These are phyloP conservation scores for Crenichthys baileyi DNA, from an alignment of 2,797 vertebrate genomes.

Conservation along the genomic window DNA sequence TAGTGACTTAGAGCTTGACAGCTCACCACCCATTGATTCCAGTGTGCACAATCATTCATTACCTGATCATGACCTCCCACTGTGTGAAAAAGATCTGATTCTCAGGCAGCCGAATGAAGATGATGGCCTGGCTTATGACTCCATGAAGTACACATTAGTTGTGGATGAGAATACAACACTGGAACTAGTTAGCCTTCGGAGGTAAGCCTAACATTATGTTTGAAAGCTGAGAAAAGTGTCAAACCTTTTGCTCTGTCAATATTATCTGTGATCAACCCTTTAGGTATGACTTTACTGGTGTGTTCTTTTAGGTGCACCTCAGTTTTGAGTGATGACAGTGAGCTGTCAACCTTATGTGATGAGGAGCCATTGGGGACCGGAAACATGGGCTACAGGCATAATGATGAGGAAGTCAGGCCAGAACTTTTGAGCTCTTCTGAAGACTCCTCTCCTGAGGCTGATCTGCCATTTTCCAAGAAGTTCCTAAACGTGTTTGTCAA, in stretches of 20 bases:
- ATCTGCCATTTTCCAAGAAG: constrained; percentile 98
- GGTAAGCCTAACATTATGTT: constrained; percentile 57
- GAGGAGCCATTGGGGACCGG: constrained; percentile 77
- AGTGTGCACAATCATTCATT: constrained; percentile 74
- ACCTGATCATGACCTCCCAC: constrained; percentile 66
- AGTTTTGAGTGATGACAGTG: constrained; percentile 90
- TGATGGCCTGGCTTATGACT: constrained; percentile 92
- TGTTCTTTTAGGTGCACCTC: constrained; percentile 84
- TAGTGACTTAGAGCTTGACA: constrained; percentile 79
- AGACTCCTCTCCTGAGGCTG: constrained; percentile 94
- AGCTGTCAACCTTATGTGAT: constrained; percentile 86
- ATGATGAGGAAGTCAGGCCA: constrained; percentile 70
- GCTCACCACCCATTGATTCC: constrained; percentile 79
- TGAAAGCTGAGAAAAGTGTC: neutral
- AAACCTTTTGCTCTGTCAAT: neutral
- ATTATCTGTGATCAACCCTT: neutral
- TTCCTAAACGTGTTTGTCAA: constrained; percentile 99
- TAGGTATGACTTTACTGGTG: constrained; percentile 8
- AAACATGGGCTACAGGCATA: constrained; percentile 71
- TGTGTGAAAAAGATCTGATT: constrained; percentile 70
- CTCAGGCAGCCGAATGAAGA: constrained; percentile 78
- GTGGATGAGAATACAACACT: constrained; percentile 98
- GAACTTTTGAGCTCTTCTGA: constrained; percentile 85
- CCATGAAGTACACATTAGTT: constrained; percentile 97
- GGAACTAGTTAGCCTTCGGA: constrained; percentile 94